Evolutionary conservation across 92 coral and sea anemone genomes (phyloP).

Genomic region (Anthopleura xanthogrammica): DNA sequence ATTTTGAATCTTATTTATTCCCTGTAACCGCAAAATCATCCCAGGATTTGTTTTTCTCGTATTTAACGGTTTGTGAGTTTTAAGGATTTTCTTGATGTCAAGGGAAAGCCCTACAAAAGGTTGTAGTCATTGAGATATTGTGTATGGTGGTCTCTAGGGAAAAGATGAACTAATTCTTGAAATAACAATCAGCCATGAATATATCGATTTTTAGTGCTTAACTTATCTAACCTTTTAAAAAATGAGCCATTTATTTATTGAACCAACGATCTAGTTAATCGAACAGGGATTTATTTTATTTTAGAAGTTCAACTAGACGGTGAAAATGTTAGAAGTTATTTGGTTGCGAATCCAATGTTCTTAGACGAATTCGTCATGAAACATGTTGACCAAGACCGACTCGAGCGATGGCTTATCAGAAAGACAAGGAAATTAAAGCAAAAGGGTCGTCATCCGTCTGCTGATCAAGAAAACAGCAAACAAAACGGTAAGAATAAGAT

Average conservation of each 20-base stretch:
- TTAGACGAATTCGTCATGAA: slow-evolving; percentile 91
- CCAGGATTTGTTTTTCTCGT: neutral
- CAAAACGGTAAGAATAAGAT: slow-evolving; percentile 56
- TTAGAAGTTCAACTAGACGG: slow-evolving; percentile 62
- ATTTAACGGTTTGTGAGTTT: slow-evolving; percentile 1
- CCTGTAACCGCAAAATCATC: slow-evolving; percentile 17
- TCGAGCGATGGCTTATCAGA: slow-evolving; percentile 92
- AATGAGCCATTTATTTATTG: neutral
- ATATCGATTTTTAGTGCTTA: slow-evolving; percentile 17
- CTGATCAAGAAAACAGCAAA: slow-evolving; percentile 61
- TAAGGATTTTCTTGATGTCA: neutral
- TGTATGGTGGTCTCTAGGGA: slow-evolving; percentile 21
- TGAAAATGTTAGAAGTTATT: slow-evolving; percentile 71
- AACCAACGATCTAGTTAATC: neutral
- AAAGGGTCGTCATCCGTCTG: slow-evolving; percentile 47
- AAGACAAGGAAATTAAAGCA: slow-evolving; percentile 89
- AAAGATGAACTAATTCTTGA: neutral
- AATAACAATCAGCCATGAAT: slow-evolving; percentile 1
- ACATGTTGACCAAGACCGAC: slow-evolving; percentile 82
- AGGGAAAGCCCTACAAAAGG: slow-evolving; percentile 19
- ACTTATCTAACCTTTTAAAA: slow-evolving; percentile 10
- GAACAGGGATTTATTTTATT: neutral
- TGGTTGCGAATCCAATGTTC: slow-evolving; percentile 84
- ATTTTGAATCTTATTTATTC: slow-evolving; percentile 6
- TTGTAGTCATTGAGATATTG: neutral